Conservation (phyloP, 2,888 invertebrate species). For the Hyalella azteca region DNA sequence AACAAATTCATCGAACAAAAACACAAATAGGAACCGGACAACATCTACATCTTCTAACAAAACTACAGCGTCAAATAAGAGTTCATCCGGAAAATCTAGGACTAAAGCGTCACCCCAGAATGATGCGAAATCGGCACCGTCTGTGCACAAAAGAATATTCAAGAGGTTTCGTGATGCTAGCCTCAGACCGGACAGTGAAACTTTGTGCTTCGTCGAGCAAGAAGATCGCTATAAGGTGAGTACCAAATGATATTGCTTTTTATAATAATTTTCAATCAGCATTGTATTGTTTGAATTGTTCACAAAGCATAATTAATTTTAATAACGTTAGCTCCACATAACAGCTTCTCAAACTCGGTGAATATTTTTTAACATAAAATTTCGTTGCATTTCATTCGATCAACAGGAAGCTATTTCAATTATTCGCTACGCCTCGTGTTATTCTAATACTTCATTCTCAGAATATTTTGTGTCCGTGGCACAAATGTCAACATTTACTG, state of each 20-base stretch:
- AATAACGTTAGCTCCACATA: no score
- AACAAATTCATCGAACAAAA: background rate
- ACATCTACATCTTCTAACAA: constrained; percentile 18
- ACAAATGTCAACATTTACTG: no score
- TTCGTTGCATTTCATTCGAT: no score
- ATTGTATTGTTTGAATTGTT: background rate
- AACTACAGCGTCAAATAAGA: background rate
- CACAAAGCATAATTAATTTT: background rate
- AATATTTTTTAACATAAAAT: no score
- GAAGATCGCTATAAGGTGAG: constrained; percentile 55
- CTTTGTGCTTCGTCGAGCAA: constrained; percentile 55
- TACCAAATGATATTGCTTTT: no score
- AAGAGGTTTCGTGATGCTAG: constrained; percentile 49
- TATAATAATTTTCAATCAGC: no score
- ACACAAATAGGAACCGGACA: background rate
- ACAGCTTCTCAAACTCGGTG: no score
- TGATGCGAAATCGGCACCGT: constrained; percentile 39
- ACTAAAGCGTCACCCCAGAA: background rate
- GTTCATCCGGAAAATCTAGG: constrained; percentile 2
- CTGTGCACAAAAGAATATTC: constrained; percentile 54
- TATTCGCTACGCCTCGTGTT: no score
- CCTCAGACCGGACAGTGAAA: constrained; percentile 55
- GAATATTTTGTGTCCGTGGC: no score
- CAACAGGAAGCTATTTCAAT: no score
- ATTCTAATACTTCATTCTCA: no score